Percentiles rank a stretch among this genome's conserved stretches.
These are phyloP conservation scores for Temnothorax unifasciatus DNA, from an alignment of 2,888 invertebrate species.

Conservation along the genomic window DNA sequence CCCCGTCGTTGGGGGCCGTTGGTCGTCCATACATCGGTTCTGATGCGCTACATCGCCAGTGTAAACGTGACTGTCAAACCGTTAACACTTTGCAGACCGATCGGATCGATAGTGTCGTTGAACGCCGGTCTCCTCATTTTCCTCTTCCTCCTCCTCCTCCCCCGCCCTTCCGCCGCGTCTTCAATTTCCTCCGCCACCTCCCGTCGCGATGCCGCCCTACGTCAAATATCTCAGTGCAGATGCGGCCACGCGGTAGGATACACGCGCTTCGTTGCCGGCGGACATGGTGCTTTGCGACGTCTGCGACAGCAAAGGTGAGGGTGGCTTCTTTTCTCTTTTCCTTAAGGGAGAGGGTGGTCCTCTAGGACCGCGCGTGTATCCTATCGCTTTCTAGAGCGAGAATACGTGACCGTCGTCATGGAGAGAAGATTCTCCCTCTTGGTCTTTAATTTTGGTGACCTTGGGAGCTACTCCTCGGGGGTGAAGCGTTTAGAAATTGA, in stretches of 20 bases:
- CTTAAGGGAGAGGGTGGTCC: not conserved
- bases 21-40: conserved; percentile 78
- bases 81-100: conserved; percentile 76
- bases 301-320: conserved; percentile 81
- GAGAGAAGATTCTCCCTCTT: not conserved
- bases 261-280: conserved; percentile 62
- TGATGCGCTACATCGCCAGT: conserved; percentile 79
- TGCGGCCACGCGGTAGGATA: conserved; percentile 71
- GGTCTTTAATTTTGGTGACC: conserved; percentile 6
- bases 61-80: conserved; percentile 83
- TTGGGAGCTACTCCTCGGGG: not conserved
- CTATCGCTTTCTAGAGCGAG: not conserved
- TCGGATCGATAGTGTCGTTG: conserved; percentile 47
- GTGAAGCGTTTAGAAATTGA: not conserved
- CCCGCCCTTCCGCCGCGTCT: conserved; percentile 32
- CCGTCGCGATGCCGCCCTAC: conserved; percentile 51
- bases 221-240: conserved; percentile 69
- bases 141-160: conserved; percentile 32
- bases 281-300: conserved; percentile 84
- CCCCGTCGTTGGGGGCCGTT: conserved; percentile 65
- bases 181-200: conserved; percentile 18
- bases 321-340: not conserved
- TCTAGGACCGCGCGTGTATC: too few relatives aligned
- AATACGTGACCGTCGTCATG: not conserved
- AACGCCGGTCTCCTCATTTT: conserved; percentile 46